Evolutionary conservation across 2,888 invertebrate genomes (phyloP).

Genomic region (Plebejus argus): DNA sequence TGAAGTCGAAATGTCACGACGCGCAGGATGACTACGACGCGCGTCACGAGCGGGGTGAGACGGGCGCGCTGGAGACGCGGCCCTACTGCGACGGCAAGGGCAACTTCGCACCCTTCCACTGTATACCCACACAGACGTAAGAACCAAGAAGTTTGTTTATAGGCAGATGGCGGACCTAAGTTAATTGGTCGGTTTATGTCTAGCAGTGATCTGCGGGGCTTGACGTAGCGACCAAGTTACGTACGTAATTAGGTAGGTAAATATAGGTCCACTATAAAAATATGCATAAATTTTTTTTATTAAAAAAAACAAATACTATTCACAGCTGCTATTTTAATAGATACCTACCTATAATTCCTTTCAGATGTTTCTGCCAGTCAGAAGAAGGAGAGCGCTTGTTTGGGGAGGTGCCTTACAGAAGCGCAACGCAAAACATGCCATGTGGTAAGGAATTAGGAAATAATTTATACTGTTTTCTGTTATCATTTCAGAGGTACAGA

Average conservation of each 20-base stretch:
- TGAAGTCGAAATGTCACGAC: constrained; percentile 61
- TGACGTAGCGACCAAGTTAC: too few relatives aligned
- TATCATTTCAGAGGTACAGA: not conserved
- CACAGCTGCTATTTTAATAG: too few relatives aligned
- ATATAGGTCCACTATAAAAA: too few relatives aligned
- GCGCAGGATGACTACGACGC: constrained; percentile 76
- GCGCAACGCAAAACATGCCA: constrained; percentile 69
- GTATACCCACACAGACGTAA: constrained; percentile 85
- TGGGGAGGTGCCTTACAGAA: constrained; percentile 81
- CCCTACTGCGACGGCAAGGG: constrained; percentile 84
- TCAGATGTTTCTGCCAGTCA: constrained; percentile 84
- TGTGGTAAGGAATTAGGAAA: constrained; percentile 81
- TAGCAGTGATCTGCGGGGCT: too few relatives aligned
- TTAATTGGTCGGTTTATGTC: too few relatives aligned
- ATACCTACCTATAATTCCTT: constrained; percentile 43
- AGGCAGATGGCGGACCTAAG: not conserved
- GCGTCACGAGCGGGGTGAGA: constrained; percentile 62
- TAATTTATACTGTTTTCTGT: not conserved
- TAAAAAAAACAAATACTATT: too few relatives aligned
- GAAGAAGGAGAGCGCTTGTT: constrained; percentile 83
- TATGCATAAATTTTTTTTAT: too few relatives aligned
- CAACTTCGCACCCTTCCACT: constrained; percentile 78
- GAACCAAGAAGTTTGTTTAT: constrained; percentile 40
- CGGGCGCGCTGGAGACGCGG: constrained; percentile 78
- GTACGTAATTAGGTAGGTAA: too few relatives aligned